Conservation (phyloP, 2,113 vertebrate genomes). For the Stegostoma tigrinum region DNA sequence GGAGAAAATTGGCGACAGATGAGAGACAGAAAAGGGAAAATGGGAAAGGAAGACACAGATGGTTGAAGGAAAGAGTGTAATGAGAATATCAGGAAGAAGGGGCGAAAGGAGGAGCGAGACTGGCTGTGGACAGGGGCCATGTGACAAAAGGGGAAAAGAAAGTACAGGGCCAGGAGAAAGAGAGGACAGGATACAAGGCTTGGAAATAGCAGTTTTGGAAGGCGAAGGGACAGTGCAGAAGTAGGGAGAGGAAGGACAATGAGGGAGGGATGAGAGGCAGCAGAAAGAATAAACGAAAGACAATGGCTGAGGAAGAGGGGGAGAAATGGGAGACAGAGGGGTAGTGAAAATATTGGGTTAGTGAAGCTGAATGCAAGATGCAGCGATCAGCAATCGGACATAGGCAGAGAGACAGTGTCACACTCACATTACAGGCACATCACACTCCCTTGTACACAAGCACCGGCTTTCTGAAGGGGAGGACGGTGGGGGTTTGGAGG, state of each 20-base stretch:
- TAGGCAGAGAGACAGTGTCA: neutral
- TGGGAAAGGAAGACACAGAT: too few species aligned
- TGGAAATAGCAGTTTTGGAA: neutral
- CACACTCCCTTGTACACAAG: neutral
- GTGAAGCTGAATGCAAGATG: neutral
- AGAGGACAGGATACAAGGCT: neutral
- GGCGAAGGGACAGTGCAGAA: neutral
- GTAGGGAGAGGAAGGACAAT: neutral
- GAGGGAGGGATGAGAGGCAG: neutral
- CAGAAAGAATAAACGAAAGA: neutral
- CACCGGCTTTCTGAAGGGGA: neutral
- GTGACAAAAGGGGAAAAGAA: neutral
- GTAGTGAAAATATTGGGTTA: neutral
- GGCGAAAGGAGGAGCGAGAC: neutral
- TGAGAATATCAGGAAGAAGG: too few species aligned
- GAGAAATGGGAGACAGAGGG: neutral
- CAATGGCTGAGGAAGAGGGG: neutral
- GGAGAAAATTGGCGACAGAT: neutral
- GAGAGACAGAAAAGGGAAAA: neutral
- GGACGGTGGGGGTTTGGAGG: neutral
- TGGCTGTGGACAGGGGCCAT: neutral
- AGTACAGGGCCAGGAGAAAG: neutral
- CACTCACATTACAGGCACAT: neutral
- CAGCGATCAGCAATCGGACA: neutral
- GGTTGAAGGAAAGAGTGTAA: too few species aligned